Evolutionary conservation across 2,888 invertebrate species (phyloP).

Genomic region (Lypha dubia): DNA sequence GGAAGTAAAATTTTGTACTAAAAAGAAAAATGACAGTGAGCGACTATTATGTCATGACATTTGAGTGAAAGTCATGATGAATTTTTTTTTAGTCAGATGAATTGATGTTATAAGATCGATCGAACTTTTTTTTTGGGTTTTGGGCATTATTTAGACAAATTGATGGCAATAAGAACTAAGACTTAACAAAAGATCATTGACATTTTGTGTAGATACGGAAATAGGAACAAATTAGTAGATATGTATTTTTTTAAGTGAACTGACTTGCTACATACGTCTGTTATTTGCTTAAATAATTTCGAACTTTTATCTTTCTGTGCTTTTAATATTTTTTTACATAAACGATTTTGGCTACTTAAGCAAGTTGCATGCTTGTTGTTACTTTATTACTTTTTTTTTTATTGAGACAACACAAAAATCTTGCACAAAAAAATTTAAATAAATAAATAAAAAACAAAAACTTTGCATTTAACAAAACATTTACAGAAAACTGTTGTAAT

Average conservation of each 20-base stretch:
- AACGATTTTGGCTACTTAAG: slow-evolving; percentile 7
- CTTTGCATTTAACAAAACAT: neutral
- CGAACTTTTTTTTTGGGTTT: neutral
- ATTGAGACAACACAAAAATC: neutral
- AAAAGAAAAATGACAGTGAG: neutral
- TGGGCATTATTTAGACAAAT: neutral
- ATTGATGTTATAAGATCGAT: neutral
- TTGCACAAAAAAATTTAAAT: neutral
- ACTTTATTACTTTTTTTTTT: neutral
- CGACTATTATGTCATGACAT: slow-evolving; percentile 80
- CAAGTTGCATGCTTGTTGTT: neutral
- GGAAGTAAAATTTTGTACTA: slow-evolving; percentile 14
- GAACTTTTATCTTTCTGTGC: neutral
- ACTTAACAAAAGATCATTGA: neutral
- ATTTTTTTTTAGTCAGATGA: slow-evolving; percentile 60
- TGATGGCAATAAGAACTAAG: neutral
- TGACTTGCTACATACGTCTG: neutral
- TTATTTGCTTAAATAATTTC: neutral
- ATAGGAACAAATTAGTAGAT: neutral
- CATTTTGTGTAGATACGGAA: neutral
- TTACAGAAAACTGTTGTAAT: neutral
- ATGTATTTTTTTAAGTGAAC: neutral
- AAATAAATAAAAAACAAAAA: too few species aligned
- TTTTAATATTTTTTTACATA: slow-evolving; percentile 12
- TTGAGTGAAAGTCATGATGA: slow-evolving; percentile 81